phyloP scores from a whole-genome alignment of 2,797 vertebrate genomes.

The Brotula barbata region DNA sequence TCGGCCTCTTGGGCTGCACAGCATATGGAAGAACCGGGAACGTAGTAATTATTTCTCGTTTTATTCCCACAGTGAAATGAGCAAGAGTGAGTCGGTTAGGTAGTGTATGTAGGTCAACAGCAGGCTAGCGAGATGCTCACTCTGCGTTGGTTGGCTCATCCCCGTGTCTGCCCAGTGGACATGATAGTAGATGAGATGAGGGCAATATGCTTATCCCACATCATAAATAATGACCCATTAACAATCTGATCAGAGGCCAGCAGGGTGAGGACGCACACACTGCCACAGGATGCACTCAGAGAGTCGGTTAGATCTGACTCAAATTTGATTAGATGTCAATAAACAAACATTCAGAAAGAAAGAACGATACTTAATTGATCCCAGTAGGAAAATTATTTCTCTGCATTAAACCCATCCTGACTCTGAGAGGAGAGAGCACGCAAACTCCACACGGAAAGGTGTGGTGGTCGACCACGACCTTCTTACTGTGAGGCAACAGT shows the following conservation, averaged over 20 bases:
- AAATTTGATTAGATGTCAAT: too few species aligned
- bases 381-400: too few species aligned
- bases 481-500: too few species aligned
- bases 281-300: conserved; percentile 8
- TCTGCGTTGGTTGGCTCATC: conserved; percentile 63
- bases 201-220: conserved; percentile 70
- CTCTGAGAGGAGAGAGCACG: too few species aligned
- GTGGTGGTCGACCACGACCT: too few species aligned
- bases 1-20: conserved; percentile 41
- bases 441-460: too few species aligned
- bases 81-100: conserved; percentile 53
- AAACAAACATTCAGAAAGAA: neutral
- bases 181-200: conserved; percentile 73
- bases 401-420: too few species aligned
- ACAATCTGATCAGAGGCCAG: conserved; percentile 62
- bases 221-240: conserved; percentile 66
- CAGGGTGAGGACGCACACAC: conserved; percentile 14
- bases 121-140: conserved; percentile 60
- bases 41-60: conserved; percentile 73
- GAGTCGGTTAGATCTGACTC: too few species aligned
- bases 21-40: conserved; percentile 44
- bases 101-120: conserved; percentile 74
- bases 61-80: conserved; percentile 73
- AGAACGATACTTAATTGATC: too few species aligned
- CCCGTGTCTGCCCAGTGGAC: conserved; percentile 66